Conservation (phyloP, 2,113 vertebrate species). For the Rhagologus leucostigma region DNA sequence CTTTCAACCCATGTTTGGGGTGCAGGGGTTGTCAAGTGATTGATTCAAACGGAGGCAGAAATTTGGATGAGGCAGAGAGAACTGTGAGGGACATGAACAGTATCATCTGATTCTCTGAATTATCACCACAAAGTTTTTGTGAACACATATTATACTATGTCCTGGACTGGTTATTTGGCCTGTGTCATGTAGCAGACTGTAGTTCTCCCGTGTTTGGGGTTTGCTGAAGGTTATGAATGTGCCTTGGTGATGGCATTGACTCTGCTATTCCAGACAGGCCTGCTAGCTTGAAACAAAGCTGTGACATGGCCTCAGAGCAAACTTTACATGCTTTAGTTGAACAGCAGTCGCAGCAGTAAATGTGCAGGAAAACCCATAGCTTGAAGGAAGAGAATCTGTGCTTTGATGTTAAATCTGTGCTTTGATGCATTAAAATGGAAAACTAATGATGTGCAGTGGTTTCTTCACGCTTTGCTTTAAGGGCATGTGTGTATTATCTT, state of each 20-base stretch:
- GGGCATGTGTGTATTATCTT: not conserved
- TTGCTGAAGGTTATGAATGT: not conserved
- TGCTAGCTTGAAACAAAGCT: not conserved
- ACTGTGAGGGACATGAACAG: not conserved
- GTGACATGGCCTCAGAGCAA: not conserved
- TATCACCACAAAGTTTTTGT: not conserved
- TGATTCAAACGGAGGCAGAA: not conserved
- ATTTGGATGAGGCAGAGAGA: not conserved
- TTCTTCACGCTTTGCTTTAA: not conserved
- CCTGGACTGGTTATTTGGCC: not conserved
- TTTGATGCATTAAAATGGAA: not conserved
- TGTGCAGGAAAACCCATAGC: not conserved
- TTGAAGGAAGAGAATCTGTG: not conserved
- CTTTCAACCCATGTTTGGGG: not conserved
- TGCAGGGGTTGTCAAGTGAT: not conserved
- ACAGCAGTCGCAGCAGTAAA: not conserved
- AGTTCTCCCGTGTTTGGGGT: not conserved
- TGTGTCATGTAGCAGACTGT: not conserved
- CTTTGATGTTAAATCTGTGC: not conserved
- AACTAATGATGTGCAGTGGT: not conserved
- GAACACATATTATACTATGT: fast-evolving
- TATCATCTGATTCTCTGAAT: not conserved
- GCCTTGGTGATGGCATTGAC: not conserved
- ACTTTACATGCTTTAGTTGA: not conserved
- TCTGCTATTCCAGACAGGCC: not conserved